These are phyloP conservation scores for Platynereis dumerilii DNA, from an alignment of 2,888 invertebrate species.

Conservation along the genomic window DNA sequence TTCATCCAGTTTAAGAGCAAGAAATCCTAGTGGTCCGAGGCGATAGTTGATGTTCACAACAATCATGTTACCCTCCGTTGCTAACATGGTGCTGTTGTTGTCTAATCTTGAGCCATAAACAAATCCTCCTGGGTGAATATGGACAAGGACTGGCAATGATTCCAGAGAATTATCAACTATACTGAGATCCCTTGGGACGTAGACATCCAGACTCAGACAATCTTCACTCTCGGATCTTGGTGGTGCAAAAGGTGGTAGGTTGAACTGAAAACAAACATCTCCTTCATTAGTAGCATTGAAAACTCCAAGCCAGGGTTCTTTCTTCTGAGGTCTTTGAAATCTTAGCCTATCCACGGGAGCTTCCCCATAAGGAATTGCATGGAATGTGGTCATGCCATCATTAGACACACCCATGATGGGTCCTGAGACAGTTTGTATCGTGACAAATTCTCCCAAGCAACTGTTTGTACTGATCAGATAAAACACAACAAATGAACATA, in stretches of 20 bases:
- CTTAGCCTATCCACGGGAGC: background rate
- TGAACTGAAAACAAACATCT: background rate
- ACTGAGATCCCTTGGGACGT: background rate
- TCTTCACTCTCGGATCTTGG: background rate
- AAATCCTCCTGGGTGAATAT: background rate
- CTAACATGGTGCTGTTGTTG: background rate
- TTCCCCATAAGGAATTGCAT: background rate
- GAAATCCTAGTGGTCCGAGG: background rate
- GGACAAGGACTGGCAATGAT: background rate
- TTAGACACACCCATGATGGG: background rate
- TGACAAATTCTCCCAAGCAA: no score
- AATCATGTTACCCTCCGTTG: background rate
- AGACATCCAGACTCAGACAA: conserved; percentile 2
- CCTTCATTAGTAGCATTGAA: background rate
- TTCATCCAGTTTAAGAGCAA: background rate
- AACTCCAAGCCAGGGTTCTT: background rate
- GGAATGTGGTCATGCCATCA: background rate
- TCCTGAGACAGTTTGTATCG: background rate
- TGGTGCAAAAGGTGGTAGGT: no score
- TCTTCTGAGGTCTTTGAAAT: background rate
- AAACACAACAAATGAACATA: no score
- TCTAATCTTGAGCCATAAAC: background rate
- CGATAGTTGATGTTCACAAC: background rate
- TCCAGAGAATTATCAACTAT: background rate
- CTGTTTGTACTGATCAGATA: no score